Evolutionary conservation across 2,113 vertebrate genomes (phyloP).

Genomic region (Mobula birostris): DNA sequence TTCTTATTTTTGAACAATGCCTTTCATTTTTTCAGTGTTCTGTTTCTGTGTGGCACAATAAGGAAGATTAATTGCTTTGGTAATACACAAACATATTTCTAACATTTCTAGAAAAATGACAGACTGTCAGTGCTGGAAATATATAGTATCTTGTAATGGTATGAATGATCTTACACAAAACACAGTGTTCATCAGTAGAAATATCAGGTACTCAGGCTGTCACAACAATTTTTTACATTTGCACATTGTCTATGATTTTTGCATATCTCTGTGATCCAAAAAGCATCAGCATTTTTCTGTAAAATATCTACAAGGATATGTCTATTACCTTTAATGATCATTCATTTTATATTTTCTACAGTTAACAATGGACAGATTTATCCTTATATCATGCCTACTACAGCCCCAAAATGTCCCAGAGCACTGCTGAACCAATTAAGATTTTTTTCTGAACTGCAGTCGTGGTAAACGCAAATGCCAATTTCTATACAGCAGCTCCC

Average conservation of each 20-base stretch:
- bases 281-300: not conserved
- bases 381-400: too few species aligned
- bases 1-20: conserved; percentile 27
- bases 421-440: too few species aligned
- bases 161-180: not conserved
- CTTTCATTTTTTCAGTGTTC: conserved; percentile 25
- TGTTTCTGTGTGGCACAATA: conserved; percentile 27
- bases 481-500: too few species aligned
- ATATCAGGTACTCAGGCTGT: not conserved
- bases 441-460: too few species aligned
- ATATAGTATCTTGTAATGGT: not conserved
- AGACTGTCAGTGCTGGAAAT: not conserved
- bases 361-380: too few species aligned
- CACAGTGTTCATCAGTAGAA: conserved; percentile 6
- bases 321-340: not conserved
- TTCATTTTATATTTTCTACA: not conserved
- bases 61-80: conserved; percentile 33
- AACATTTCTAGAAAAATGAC: not conserved
- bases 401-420: too few species aligned
- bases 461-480: too few species aligned
- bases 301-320: not conserved
- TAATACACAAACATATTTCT: conserved; percentile 17
- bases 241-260: not conserved
- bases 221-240: not conserved
- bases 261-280: not conserved